Evolutionary conservation across 2,797 vertebrate species (phyloP).

Genomic region (Antrozous pallidus): DNA sequence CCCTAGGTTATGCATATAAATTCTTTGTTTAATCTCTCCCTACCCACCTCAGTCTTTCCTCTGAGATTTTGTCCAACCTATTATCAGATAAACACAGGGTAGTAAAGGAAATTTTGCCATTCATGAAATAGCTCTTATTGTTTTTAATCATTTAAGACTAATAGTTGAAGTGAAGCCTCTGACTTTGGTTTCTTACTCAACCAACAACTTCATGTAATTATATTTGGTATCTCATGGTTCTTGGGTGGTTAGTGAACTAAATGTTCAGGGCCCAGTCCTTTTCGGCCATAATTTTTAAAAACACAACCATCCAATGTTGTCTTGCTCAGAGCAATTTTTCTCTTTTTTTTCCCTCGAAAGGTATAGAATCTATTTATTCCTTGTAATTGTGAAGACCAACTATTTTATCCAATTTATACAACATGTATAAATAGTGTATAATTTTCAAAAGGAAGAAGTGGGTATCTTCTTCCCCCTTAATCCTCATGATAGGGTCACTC

Average conservation of each 20-base stretch:
- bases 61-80: background rate
- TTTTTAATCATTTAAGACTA: background rate
- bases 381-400: background rate
- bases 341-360: background rate
- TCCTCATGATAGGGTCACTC: background rate
- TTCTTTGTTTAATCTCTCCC: too few species aligned
- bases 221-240: background rate
- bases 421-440: background rate
- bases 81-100: background rate
- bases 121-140: constrained; percentile 28
- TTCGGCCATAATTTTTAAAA: background rate
- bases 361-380: background rate
- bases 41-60: too few species aligned
- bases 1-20: too few species aligned
- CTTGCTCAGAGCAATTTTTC: background rate
- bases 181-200: background rate
- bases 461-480: background rate
- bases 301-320: background rate
- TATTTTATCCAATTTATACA: background rate
- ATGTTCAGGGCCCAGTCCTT: background rate
- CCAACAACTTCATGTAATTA: background rate
- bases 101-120: background rate
- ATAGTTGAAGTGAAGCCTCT: background rate
- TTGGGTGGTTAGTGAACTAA: background rate
- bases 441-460: constrained; percentile 32